Base-by-base conservation (phyloP, 1,140 invertebrate species). In the Cepaea nemoralis region DNA sequence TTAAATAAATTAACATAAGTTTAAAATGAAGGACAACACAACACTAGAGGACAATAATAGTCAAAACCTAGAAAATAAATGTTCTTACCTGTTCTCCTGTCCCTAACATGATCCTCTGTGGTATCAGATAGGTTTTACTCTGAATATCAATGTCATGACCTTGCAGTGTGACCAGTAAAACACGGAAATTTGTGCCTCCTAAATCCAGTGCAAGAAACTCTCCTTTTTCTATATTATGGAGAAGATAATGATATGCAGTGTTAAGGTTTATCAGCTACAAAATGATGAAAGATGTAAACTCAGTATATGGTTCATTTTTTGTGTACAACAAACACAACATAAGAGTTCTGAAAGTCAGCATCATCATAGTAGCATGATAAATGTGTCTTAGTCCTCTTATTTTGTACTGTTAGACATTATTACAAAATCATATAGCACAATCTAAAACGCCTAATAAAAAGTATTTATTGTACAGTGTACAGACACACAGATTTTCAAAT, bases 101-200 rank as follows among this genome's bases (percentile, higher is more conserved):
- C 1, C 98, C 98, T 77, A 96, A 91, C 97, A 99, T 99, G 66
- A 99, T 94, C 84, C 95, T 94, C 90, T 98, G 95, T 27, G 98
- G 97, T 86, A 99, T 96, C 14, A 97, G 95, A 91, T 96, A 99
- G 83, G 99, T 98, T 93, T 99, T 97, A 66, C 96, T 98, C 87
- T 97, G 95, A 95, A 99, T 99, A 80, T 94, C 93, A 12, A 94
- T 93, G 45, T 91, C 88, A 24, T 95, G 94, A 31, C 94, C 95
- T 63, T 95, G 80, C 45, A 99, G 92, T 81, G 96, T 95, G 85
- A 99, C 97, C 16, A 99, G 93, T 35, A 99, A 92, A 16, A 99
- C 98, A 82, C 99, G 94, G 92, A 99, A 99, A 92, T 99, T 99
- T 33, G 98, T 99, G 8, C 98, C 98, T 39, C 98, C 98, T 85